These are phyloP conservation scores for Triplophysa yarkandensis DNA, from an alignment of 2,797 vertebrate species.

Conservation along the genomic window DNA sequence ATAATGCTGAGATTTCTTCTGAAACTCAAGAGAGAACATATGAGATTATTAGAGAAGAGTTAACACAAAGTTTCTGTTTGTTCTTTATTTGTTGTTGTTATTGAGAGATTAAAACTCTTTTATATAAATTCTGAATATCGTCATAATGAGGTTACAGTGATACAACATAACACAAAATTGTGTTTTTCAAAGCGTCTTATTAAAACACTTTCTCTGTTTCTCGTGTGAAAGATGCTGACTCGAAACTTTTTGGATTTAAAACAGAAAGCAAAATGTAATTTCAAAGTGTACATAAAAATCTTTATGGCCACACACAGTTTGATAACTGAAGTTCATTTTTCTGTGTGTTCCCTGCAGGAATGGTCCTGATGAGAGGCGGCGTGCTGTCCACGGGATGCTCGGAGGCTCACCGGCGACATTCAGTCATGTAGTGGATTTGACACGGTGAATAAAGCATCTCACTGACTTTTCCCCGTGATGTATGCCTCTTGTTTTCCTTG, in stretches of 20 bases:
- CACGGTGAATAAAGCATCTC: conserved; percentile 8
- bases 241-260: neutral
- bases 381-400: neutral
- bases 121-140: neutral
- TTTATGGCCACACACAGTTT: neutral
- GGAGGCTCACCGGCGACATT: neutral
- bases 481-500: conserved; percentile 14
- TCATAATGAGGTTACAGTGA: neutral
- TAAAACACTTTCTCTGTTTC: neutral
- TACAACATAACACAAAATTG: neutral
- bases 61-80: neutral
- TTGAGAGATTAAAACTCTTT: neutral
- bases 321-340: neutral
- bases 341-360: neutral
- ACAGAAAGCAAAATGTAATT: neutral
- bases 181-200: neutral
- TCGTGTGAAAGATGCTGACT: neutral
- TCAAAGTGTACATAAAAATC: neutral
- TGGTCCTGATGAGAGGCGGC: neutral
- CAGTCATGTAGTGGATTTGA: neutral
- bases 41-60: no score
- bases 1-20: neutral
- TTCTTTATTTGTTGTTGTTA: neutral
- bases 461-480: conserved; percentile 13
- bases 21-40: neutral